Conservation (phyloP, 2,113 vertebrate genomes). For the Narcine bancroftii region DNA sequence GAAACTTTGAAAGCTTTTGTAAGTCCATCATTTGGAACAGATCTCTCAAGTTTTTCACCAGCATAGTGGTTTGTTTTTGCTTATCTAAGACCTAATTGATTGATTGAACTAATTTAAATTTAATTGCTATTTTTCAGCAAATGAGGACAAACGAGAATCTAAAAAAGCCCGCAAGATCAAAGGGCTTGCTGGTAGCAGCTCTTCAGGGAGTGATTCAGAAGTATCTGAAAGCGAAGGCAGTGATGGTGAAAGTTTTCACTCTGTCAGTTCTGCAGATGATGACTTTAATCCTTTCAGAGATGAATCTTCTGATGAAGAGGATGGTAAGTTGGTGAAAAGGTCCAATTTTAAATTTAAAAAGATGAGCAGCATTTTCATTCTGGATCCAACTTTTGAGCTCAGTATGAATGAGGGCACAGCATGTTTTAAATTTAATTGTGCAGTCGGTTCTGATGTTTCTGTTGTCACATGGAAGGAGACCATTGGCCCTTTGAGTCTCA, state of each 20-base stretch:
- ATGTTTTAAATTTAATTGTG: too few species aligned
- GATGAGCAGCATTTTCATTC: background rate
- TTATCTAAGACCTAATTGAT: background rate
- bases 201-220: slow-evolving; percentile 76
- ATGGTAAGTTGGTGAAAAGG: slow-evolving; percentile 66
- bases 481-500: too few species aligned
- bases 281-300: slow-evolving; percentile 96
- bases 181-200: slow-evolving; percentile 82
- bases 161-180: slow-evolving; percentile 80
- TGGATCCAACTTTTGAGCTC: too few species aligned
- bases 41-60: background rate
- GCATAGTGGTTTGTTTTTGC: background rate
- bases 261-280: slow-evolving; percentile 84
- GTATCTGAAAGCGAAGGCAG: slow-evolving; percentile 80
- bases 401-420: too few species aligned
- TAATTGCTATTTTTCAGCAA: slow-evolving; percentile 54
- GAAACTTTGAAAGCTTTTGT: background rate
- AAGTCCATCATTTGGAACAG: background rate
- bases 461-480: too few species aligned
- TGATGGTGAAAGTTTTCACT: slow-evolving; percentile 83
- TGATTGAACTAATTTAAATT: background rate
- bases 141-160: slow-evolving; percentile 70
- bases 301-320: slow-evolving; percentile 86
- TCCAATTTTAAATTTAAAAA: background rate
- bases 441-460: too few species aligned